phyloP scores from a whole-genome alignment of 2,113 vertebrate species.

The Larimichthys polyactis region DNA sequence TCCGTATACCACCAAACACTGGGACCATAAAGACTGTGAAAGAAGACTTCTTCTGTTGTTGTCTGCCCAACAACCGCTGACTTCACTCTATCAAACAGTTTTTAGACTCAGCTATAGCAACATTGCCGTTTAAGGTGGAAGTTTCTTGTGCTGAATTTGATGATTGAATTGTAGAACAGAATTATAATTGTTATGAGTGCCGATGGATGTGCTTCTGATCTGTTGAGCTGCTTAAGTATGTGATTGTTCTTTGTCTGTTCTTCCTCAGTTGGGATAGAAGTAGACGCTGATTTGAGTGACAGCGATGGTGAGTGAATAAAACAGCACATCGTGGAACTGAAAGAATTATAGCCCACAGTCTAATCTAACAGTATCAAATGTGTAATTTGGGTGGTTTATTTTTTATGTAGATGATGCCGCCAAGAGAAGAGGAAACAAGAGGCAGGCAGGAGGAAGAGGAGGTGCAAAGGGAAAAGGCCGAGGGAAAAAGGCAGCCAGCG shows the following conservation, averaged over 20 bases:
- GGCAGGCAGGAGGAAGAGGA: conserved; percentile 68
- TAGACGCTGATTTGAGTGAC: conserved; percentile 86
- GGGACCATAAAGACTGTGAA: background rate
- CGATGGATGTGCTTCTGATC: background rate
- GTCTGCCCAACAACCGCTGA: too few species aligned
- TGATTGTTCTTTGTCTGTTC: conserved; percentile 51
- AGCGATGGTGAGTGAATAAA: conserved; percentile 84
- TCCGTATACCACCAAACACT: background rate
- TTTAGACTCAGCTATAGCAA: too few species aligned
- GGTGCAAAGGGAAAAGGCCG: conserved; percentile 57
- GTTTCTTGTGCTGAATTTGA: background rate
- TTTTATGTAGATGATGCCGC: conserved; percentile 63
- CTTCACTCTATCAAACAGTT: too few species aligned
- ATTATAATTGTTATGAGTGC: background rate
- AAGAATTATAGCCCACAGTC: background rate
- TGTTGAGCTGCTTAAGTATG: background rate
- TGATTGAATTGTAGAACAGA: background rate
- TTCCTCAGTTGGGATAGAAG: conserved; percentile 87
- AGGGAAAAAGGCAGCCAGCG: conserved; percentile 70
- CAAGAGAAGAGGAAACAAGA: conserved; percentile 69
- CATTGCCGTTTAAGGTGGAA: background rate
- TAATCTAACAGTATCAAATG: background rate
- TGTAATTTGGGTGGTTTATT: background rate
- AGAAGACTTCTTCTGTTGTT: background rate
- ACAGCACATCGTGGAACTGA: background rate